Conservation (phyloP, 1,140 invertebrate species). For the Asobara japonica region DNA sequence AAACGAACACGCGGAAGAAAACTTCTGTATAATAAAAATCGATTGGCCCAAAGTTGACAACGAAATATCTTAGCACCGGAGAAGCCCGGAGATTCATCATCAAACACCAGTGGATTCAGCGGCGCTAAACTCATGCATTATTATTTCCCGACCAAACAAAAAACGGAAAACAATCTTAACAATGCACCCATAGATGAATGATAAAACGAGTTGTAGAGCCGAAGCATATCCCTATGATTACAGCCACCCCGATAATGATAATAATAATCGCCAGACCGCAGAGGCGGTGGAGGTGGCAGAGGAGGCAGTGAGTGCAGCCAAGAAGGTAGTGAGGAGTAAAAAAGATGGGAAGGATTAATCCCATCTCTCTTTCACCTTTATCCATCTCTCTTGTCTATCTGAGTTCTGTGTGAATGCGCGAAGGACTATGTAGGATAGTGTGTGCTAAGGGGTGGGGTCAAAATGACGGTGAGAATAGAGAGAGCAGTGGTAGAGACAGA, state of each 20-base stretch:
- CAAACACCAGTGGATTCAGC: background rate
- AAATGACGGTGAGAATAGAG: background rate
- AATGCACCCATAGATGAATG: background rate
- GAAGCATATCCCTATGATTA: background rate
- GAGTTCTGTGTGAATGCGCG: conserved; percentile 15
- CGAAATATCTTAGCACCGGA: background rate
- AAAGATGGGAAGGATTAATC: background rate
- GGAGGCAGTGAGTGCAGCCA: background rate
- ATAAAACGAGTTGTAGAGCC: background rate
- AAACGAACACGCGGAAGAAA: background rate
- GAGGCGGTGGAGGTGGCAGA: no score
- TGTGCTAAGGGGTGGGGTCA: conserved; percentile 8
- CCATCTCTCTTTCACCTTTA: background rate
- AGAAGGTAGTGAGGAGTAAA: background rate
- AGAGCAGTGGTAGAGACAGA: background rate
- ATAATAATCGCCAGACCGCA: background rate
- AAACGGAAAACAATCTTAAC: background rate
- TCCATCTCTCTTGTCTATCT: background rate
- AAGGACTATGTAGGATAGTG: conserved; percentile 10
- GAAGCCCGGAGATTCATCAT: background rate
- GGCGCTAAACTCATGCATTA: background rate
- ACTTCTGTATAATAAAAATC: conserved; percentile 28
- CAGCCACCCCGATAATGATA: conserved; percentile 3
- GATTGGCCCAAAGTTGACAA: conserved; percentile 15
- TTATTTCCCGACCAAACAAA: background rate